These are phyloP conservation scores for Gorsachius magnificus DNA, from an alignment of 2,797 vertebrate genomes.

Conservation along the genomic window DNA sequence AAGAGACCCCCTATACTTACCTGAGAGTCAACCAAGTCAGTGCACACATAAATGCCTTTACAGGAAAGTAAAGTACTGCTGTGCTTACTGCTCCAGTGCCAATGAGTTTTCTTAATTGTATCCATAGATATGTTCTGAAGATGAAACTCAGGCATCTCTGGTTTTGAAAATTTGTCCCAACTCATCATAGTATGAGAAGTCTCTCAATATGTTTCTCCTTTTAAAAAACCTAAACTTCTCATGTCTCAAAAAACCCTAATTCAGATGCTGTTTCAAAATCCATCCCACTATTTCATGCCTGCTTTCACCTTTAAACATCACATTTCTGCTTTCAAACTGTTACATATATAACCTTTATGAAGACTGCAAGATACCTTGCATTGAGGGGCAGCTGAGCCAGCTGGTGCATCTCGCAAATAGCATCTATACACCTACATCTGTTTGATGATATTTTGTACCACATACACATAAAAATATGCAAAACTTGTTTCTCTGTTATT, in stretches of 20 bases:
- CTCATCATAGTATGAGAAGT: neutral
- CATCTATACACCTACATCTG: slow-evolving; percentile 54
- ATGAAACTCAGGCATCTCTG: neutral
- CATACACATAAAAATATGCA: neutral
- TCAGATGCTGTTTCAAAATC: slow-evolving; percentile 4
- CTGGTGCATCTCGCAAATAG: slow-evolving; percentile 45
- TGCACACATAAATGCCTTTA: neutral
- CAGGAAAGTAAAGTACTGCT: neutral
- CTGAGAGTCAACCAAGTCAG: neutral
- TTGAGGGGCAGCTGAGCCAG: slow-evolving; percentile 46
- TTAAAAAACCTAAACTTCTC: neutral
- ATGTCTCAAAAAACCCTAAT: neutral
- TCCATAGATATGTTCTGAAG: neutral
- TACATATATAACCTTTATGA: slow-evolving; percentile 16
- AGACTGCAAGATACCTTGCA: neutral
- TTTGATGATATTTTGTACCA: slow-evolving; percentile 25
- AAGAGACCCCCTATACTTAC: neutral
- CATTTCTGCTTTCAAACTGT: slow-evolving; percentile 38
- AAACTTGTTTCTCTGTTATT: neutral
- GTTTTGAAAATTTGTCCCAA: neutral
- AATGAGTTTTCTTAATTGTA: neutral
- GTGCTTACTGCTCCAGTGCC: neutral
- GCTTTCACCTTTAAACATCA: slow-evolving; percentile 14
- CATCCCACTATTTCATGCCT: neutral
- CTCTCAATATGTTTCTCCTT: neutral